Conservation (phyloP, 2,113 vertebrate species). For the Alectura lathami region DNA sequence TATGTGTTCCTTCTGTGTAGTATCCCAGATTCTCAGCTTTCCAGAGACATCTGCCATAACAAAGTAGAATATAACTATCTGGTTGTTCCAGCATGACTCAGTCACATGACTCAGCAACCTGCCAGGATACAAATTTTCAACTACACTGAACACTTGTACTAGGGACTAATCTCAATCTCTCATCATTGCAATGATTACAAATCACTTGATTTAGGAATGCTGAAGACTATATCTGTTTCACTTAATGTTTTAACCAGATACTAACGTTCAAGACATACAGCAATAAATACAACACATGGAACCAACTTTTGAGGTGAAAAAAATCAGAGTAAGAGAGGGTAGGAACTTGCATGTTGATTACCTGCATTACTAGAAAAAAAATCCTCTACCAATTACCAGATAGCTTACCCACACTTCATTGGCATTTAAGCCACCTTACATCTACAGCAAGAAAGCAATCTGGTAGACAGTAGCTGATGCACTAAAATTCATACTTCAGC, state of each 20-base stretch:
- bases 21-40: slow-evolving; percentile 98
- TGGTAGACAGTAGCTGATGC: neutral
- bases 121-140: neutral
- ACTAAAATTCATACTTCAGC: neutral
- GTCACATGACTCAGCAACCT: neutral
- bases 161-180: neutral
- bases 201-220: neutral
- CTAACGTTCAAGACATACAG: neutral
- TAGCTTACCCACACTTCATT: neutral
- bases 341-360: neutral
- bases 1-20: slow-evolving; percentile 95
- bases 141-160: neutral
- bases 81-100: slow-evolving; percentile 8
- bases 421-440: neutral
- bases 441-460: neutral
- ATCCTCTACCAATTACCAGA: neutral
- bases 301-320: neutral
- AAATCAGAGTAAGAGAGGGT: neutral
- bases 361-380: neutral
- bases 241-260: neutral
- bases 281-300: neutral
- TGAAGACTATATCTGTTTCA: neutral
- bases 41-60: slow-evolving; percentile 86
- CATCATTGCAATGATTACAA: neutral
- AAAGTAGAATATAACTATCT: slow-evolving; percentile 35